phyloP scores from a whole-genome alignment of 92 coral and sea anemone species.

The Paramuricea clavata region DNA sequence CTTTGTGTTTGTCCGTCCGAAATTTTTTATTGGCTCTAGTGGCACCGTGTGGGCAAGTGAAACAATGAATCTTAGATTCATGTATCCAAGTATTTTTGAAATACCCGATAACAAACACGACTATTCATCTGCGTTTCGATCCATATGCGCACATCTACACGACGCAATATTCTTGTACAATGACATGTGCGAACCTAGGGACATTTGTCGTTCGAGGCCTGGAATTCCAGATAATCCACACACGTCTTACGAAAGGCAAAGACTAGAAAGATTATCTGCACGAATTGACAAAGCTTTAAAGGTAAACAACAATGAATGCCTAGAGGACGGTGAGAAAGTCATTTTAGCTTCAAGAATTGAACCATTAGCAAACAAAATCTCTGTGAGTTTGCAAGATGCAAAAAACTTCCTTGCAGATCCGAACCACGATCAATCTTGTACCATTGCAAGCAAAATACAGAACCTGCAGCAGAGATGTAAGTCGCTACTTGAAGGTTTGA shows the following conservation, averaged over 20 bases:
- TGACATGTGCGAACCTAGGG: no score
- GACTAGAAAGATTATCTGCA: conserved; percentile 12
- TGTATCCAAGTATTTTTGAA: no score
- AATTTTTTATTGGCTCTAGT: no score
- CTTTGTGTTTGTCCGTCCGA: no score
- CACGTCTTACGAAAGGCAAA: conserved; percentile 18
- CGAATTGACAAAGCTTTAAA: conserved; percentile 10
- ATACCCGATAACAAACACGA: no score
- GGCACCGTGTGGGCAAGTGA: no score
- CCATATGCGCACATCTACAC: no score
- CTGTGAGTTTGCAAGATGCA: background rate
- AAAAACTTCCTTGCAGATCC: conserved; percentile 32
- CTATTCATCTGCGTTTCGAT: no score
- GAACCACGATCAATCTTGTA: conserved; percentile 10
- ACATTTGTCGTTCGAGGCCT: no score
- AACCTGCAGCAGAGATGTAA: background rate
- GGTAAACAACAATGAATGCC: conserved; percentile 22
- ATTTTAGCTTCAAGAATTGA: conserved; percentile 37
- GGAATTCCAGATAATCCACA: no score
- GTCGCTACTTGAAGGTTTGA: background rate
- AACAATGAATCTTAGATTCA: no score
- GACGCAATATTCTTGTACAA: no score
- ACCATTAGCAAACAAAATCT: conserved; percentile 37
- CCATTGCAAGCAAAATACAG: conserved; percentile 6
- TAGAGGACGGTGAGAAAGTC: conserved; percentile 42